Base-by-base conservation (phyloP, 2,888 invertebrate species). In the Stratiomys singularior region DNA sequence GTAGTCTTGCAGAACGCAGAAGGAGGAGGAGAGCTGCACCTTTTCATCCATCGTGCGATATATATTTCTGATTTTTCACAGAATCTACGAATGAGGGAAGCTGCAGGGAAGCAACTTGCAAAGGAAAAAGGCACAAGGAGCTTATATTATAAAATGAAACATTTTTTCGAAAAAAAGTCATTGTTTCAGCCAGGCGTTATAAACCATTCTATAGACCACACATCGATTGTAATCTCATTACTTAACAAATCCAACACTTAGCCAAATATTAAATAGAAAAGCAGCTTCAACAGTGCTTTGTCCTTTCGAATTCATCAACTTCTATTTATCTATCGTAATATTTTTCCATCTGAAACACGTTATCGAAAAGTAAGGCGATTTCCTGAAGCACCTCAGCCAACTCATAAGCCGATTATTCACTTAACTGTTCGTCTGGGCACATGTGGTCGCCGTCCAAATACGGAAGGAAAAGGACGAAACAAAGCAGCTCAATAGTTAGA, bases 341-440 rank as follows among this genome's bases (percentile, higher is more conserved):
- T 74, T 74, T 74, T 74, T 72, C 30, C 72, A 58, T 60, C 74
- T 58, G 56, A 72, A 72, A 30, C 28, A 56, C 72, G 30, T 56
- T 56, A 72, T 72, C 72, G 37, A 5, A 30, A 11, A 37, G 23
- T 74, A 74, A 74, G 74, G 60, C 58, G 74, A 74, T 74, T 74
- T 74, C 21, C 5, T 28, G 9, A 56, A 56, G 56, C 56, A 56
- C 5, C 56, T 30, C 58, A 74, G 7, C 60, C 25, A 58, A 56
- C 58, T 23, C 58, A 58, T 74, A 74, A 74, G 74, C 60, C 37
- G 74, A 74, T 74, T 74, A 60, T 21, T 60, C 58, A 74, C 74
- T 74, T 74, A 72, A 27, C 58, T 44, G 52, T 72, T 28, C 66
- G 47, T 47, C 47, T 23, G 28, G 60, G 30, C 23, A 25, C 18